Evolutionary conservation across 2,113 vertebrate genomes (phyloP), one percentile per base, ranked within the genome.

Genomic region (Tupaia chinensis): DNA sequence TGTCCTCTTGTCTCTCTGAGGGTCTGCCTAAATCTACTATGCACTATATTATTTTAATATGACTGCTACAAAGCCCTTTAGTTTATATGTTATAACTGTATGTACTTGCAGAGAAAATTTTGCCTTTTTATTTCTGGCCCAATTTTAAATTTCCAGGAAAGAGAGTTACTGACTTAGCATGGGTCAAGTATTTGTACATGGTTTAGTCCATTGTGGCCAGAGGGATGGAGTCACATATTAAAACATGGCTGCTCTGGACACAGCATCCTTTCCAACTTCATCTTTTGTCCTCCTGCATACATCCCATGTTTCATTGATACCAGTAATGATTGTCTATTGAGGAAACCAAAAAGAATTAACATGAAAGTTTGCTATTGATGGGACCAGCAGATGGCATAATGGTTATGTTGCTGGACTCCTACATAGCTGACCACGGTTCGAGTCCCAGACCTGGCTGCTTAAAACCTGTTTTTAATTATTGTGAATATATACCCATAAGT

Each of bases 141-240:
- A 29, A 93, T 81, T 96, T 60, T 81, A 85, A 81, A 80, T 96
- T 88, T 27, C 29, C 27, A 90, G 34, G 19, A 32, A 91, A 92
- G 17, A 82, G 32, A 97, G 4, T 72, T 16, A 89, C 17, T 93
- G 54, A 83, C 16, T 94, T 13, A 94, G 32, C 58, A 44, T 77
- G 23, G 70, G 9, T 77, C 58, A 87, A 87, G 22, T 84, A 54
- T 66, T 7, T 70, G 70, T 12, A 65, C 19, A 79, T 27, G 10
- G 34, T 65, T 81, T 34, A 91, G 16, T 72, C 76, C 76, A 11
- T 32, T 61, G 72, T 92, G 65, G 61, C 27, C 70, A 53, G 13
- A 22, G 56, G 22, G 25, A 70, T 83, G 17, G 12, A 96, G 29
- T 78, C 44, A 80, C 25, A 86, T 79, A 95, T 54, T 79, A 94